Conservation (phyloP, 2,113 vertebrate genomes). For the Silurus asotus region DNA sequence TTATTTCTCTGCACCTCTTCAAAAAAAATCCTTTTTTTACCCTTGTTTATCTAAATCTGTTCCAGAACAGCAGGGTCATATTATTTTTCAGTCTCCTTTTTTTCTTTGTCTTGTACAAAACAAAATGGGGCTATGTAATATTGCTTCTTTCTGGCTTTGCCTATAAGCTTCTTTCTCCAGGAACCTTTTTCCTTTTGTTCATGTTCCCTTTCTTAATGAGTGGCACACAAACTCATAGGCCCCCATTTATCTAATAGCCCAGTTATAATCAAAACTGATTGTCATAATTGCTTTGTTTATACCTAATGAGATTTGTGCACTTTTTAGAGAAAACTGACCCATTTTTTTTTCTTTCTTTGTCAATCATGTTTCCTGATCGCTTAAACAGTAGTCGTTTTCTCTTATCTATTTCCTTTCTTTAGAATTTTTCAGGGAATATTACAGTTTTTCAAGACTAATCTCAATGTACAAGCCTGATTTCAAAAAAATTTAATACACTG, state of each 20-base stretch:
- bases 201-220: neutral
- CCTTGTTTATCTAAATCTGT: neutral
- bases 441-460: neutral
- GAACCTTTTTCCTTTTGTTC: neutral
- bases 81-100: neutral
- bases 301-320: slow-evolving; percentile 10
- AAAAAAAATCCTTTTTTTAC: too few relatives aligned
- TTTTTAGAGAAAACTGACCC: neutral
- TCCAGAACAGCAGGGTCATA: neutral
- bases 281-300: neutral
- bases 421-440: too few relatives aligned
- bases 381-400: neutral
- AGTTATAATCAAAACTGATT: neutral
- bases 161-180: neutral
- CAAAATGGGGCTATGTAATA: neutral
- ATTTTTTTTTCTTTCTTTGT: neutral
- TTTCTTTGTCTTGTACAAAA: neutral
- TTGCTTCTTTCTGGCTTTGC: neutral
- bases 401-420: neutral
- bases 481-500: too few relatives aligned
- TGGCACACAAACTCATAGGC: neutral
- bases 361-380: neutral
- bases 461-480: neutral
- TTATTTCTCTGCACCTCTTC: neutral
- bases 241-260: neutral